These are phyloP conservation scores for Uria aalge DNA, from an alignment of 2,113 vertebrate species.

Conservation along the genomic window DNA sequence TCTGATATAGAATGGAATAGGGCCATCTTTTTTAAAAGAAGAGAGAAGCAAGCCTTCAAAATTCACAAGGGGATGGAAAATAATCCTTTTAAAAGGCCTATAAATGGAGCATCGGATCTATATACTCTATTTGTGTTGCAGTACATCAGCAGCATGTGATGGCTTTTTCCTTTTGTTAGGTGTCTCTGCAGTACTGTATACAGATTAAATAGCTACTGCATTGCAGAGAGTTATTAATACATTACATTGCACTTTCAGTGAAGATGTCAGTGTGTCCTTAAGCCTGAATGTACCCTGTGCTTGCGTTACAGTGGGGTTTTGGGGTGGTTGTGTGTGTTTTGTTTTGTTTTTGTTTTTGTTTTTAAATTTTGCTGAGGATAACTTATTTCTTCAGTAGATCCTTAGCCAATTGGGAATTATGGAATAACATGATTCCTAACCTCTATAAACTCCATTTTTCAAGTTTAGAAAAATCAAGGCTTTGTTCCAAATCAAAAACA, in stretches of 20 bases:
- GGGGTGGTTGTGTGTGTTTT: neutral
- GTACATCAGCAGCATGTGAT: constrained; percentile 24
- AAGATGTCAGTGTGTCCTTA: constrained; percentile 55
- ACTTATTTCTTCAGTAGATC: neutral
- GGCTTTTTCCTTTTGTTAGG: constrained; percentile 38
- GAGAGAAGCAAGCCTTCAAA: neutral
- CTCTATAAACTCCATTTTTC: neutral
- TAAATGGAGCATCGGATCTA: neutral
- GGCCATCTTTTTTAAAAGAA: neutral
- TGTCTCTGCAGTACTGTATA: constrained; percentile 42
- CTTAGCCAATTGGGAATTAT: neutral
- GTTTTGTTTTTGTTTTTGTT: neutral
- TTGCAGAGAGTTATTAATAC: constrained; percentile 53
- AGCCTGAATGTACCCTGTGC: neutral
- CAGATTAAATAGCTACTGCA: constrained; percentile 61
- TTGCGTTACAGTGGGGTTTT: neutral
- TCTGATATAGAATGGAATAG: neutral
- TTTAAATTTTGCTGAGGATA: neutral
- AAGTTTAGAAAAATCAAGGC: neutral
- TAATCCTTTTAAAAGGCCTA: neutral
- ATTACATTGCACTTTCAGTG: neutral
- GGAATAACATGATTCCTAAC: neutral
- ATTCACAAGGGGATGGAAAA: neutral
- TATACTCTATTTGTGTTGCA: constrained; percentile 16
- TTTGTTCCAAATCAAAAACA: neutral